Percentiles rank a stretch among this genome's conserved stretches.
Evolutionary conservation across 2,113 vertebrate genomes (phyloP).

Genomic region (Apeltes quadracus): DNA sequence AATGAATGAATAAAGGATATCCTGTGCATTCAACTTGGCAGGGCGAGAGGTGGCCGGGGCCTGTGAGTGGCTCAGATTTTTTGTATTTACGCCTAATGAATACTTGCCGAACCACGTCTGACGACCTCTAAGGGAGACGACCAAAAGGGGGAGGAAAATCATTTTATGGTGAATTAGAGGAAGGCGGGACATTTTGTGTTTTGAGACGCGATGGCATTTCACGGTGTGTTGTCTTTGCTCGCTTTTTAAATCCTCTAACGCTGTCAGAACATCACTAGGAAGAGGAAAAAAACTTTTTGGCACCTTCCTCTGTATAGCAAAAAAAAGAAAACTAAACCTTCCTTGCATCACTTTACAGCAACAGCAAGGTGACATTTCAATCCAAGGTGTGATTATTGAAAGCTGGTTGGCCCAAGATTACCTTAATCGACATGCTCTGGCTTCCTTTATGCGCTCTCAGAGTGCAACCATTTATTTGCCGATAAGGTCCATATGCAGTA

Average conservation of each 20-base stretch:
- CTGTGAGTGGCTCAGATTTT: constrained; percentile 72
- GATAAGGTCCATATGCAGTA: neutral
- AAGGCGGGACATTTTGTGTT: constrained; percentile 45
- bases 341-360: constrained; percentile 60
- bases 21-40: constrained; percentile 66
- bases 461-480: constrained; percentile 23
- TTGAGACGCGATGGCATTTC: constrained; percentile 62
- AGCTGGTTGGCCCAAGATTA: constrained; percentile 39
- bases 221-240: constrained; percentile 61
- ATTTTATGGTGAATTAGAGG: constrained; percentile 74
- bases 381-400: constrained; percentile 57
- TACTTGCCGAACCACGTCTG: constrained; percentile 56
- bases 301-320: constrained; percentile 7
- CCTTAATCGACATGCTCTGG: constrained; percentile 25
- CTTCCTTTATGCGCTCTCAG: constrained; percentile 7
- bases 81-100: constrained; percentile 78
- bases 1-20: constrained; percentile 65
- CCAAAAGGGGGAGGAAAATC: constrained; percentile 56
- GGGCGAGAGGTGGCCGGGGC: constrained; percentile 68
- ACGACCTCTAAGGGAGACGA: constrained; percentile 49
- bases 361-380: constrained; percentile 49
- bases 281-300: constrained; percentile 13
- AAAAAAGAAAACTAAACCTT: constrained; percentile 47
- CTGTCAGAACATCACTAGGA: constrained; percentile 26
- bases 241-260: constrained; percentile 48